Evolutionary conservation across 2,113 vertebrate genomes (phyloP).

Genomic region (Todiramphus chloris): DNA sequence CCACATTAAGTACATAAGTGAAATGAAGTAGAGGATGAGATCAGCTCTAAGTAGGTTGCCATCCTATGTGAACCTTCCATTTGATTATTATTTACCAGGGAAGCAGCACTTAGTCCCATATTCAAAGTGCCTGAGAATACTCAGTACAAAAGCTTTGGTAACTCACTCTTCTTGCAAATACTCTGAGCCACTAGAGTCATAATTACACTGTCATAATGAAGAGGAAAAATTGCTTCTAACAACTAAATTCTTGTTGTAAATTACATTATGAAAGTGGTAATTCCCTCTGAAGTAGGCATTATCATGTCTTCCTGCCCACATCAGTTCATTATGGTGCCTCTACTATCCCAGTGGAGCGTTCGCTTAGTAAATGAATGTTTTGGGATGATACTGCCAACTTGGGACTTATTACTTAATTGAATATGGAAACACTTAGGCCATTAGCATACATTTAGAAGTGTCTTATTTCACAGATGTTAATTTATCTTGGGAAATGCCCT

Average conservation of each 20-base stretch:
- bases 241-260: conserved; percentile 7
- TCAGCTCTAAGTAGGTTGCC: neutral
- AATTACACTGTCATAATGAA: conserved; percentile 66
- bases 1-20: neutral
- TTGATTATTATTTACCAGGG: neutral
- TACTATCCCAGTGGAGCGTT: neutral
- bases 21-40: neutral
- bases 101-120: neutral
- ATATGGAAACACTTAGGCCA: conserved; percentile 40
- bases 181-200: conserved; percentile 30
- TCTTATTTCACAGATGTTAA: conserved; percentile 39
- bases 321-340: neutral
- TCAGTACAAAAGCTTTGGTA: conserved; percentile 21
- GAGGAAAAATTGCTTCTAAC: neutral
- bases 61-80: neutral
- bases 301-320: neutral
- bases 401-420: conserved; percentile 46
- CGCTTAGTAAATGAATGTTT: neutral
- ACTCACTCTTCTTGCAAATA: conserved; percentile 43
- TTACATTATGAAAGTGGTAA: neutral
- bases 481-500: conserved; percentile 54
- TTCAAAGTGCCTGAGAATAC: neutral
- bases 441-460: conserved; percentile 32
- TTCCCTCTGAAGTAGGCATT: conserved; percentile 16
- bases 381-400: neutral